phyloP scores from a whole-genome alignment of 2,888 invertebrate species.

The Cosmopolites sordidus region DNA sequence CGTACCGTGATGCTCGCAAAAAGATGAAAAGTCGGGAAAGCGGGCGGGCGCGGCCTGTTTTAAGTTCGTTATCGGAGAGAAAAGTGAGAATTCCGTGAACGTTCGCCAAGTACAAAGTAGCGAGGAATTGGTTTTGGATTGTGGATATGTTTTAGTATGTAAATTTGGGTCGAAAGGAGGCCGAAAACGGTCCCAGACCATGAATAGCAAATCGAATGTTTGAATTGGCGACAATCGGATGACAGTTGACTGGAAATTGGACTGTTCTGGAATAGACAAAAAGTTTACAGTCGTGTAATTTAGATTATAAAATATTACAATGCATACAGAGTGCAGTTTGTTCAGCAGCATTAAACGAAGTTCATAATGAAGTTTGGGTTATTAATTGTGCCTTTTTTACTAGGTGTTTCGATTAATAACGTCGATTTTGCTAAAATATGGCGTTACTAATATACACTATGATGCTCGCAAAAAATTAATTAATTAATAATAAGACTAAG shows the following conservation, averaged over 20 bases:
- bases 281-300: no score
- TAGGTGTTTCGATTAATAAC: no score
- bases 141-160: constrained; percentile 47
- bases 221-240: constrained; percentile 35
- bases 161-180: constrained; percentile 47
- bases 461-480: no score
- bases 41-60: constrained; percentile 18
- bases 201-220: constrained; percentile 48
- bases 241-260: constrained; percentile 30
- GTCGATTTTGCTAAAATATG: no score
- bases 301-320: no score
- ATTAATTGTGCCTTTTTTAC: no score
- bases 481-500: no score
- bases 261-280: no score
- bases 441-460: no score
- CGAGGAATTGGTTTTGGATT: constrained; percentile 42
- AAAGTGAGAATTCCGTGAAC: constrained; percentile 21
- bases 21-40: constrained; percentile 20
- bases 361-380: no score
- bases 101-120: constrained; percentile 31
- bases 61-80: constrained; percentile 18
- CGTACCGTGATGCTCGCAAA: constrained; percentile 13
- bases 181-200: constrained; percentile 47
- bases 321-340: no score
- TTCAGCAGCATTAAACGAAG: no score